Percentiles rank a stretch among this genome's conserved stretches.
phyloP scores from a whole-genome alignment of 2,888 invertebrate species.

The Acronicta psi region DNA sequence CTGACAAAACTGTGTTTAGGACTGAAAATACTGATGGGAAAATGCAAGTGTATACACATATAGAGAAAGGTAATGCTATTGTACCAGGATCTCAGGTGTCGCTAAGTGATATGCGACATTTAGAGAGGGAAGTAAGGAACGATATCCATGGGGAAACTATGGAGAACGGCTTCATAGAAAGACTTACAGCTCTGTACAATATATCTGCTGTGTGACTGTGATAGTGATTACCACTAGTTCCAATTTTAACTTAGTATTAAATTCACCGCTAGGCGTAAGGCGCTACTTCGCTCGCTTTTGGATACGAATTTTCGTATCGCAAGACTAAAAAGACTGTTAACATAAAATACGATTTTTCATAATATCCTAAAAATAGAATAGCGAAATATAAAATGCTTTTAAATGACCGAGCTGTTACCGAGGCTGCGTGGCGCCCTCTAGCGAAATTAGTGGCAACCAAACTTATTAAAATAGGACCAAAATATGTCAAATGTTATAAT shows the following conservation, averaged over 20 bases:
- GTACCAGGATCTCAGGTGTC: constrained; percentile 58
- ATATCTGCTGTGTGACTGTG: constrained; percentile 71
- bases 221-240: constrained; percentile 37
- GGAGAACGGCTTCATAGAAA: constrained; percentile 77
- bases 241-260: constrained; percentile 26
- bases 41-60: constrained; percentile 76
- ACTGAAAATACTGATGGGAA: constrained; percentile 78
- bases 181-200: constrained; percentile 79
- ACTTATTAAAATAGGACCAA: constrained; percentile 45
- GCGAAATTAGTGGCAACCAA: constrained; percentile 27
- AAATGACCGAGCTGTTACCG: neutral
- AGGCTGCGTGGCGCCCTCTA: constrained; percentile 29
- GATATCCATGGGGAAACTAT: constrained; percentile 71
- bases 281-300: constrained; percentile 35
- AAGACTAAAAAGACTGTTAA: constrained; percentile 38
- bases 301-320: constrained; percentile 18
- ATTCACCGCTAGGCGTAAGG: constrained; percentile 5
- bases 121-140: constrained; percentile 69
- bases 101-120: constrained; percentile 68
- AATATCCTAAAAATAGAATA: constrained; percentile 4
- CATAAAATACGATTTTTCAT: constrained; percentile 37
- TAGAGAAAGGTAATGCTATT: constrained; percentile 69
- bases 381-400: too few species aligned
- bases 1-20: constrained; percentile 57
- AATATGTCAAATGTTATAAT: constrained; percentile 19